Percentiles rank a stretch among this genome's conserved stretches.
Evolutionary conservation across 1,140 invertebrate species (phyloP).

Genomic region (Magallana ariakensis): DNA sequence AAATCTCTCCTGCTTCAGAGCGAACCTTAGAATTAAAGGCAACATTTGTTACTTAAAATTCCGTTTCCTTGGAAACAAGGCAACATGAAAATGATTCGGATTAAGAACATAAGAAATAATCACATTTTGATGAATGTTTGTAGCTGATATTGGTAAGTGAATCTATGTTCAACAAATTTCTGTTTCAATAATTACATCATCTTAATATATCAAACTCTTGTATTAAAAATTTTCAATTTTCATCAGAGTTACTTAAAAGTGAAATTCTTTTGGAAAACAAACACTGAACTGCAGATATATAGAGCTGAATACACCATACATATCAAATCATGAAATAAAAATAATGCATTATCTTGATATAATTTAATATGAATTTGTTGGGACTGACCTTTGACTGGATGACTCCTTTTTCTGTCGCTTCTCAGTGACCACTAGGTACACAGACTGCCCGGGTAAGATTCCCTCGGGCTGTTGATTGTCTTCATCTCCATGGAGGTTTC

Average conservation of each 20-base stretch:
- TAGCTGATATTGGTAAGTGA: no score
- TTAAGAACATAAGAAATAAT: no score
- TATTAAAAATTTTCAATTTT: no score
- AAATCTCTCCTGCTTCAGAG: constrained; percentile 77
- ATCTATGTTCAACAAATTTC: no score
- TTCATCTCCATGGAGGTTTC: constrained; percentile 67
- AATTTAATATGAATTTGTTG: background rate
- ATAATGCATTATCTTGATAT: background rate
- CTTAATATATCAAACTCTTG: no score
- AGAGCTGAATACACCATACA: no score
- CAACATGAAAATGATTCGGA: no score
- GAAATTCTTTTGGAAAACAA: background rate
- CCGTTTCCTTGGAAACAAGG: no score
- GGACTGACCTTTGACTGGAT: constrained; percentile 69
- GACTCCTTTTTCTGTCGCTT: constrained; percentile 67
- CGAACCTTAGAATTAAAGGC: constrained; percentile 69
- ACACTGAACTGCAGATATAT: background rate
- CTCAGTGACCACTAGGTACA: constrained; percentile 69
- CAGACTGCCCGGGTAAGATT: constrained; percentile 59
- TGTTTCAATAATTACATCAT: no score
- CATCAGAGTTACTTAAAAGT: background rate
- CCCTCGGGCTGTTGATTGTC: constrained; percentile 63
- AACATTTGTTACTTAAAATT: no score
- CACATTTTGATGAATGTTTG: no score
- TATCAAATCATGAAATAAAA: background rate